phyloP scores from a whole-genome alignment of 2,113 vertebrate genomes.

The Corapipo altera region DNA sequence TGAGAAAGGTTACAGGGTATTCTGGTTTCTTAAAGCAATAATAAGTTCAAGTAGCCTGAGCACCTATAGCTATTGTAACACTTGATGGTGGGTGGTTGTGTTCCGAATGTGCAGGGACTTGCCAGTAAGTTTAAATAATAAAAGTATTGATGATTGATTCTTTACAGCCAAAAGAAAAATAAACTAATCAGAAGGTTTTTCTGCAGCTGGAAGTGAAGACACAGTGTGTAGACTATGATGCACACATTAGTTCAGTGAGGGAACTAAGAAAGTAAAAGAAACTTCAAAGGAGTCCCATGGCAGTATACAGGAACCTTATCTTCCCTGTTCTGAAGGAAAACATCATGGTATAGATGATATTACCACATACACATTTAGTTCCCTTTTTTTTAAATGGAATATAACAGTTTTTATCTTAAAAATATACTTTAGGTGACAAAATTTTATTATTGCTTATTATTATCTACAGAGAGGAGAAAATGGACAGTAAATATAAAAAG shows the following conservation, averaged over 20 bases:
- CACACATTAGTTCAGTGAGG: neutral
- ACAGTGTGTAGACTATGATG: neutral
- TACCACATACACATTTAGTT: neutral
- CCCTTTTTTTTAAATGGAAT: neutral
- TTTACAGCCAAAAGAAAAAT: neutral
- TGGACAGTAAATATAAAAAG: neutral
- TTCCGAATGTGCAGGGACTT: neutral
- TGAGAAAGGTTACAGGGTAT: neutral
- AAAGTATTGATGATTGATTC: neutral
- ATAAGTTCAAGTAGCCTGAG: neutral
- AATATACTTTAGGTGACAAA: slow-evolving; percentile 28
- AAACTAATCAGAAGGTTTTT: neutral
- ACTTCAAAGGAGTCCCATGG: neutral
- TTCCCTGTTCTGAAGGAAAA: neutral
- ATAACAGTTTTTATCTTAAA: slow-evolving; percentile 11
- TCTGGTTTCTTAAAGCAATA: neutral
- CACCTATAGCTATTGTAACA: neutral
- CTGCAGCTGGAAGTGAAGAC: neutral
- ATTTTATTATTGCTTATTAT: slow-evolving; percentile 17
- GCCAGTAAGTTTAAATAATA: neutral
- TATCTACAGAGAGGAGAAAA: neutral
- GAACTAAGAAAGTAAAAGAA: neutral
- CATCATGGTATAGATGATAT: neutral
- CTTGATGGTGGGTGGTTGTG: neutral
- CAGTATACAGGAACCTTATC: neutral